These are phyloP conservation scores for Salmo trutta DNA, from an alignment of 2,797 vertebrate species.

Conservation along the genomic window DNA sequence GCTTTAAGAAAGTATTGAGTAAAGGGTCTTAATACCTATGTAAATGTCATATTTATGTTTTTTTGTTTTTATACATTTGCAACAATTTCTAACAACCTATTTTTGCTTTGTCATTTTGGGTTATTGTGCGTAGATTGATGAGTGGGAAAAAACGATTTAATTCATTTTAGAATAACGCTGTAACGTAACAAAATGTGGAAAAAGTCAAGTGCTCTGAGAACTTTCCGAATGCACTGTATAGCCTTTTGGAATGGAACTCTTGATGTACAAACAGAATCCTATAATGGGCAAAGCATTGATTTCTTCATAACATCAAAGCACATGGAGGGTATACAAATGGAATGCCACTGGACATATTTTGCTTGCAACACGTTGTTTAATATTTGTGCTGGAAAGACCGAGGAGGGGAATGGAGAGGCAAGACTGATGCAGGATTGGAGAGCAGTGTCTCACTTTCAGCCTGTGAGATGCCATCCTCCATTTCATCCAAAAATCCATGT, in stretches of 20 bases:
- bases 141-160: not conserved
- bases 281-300: not conserved
- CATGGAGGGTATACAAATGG: not conserved
- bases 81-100: too few relatives aligned
- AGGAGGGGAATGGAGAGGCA: not conserved
- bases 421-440: not conserved
- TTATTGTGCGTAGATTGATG: too few relatives aligned
- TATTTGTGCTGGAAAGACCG: not conserved
- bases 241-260: too few relatives aligned
- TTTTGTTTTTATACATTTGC: too few relatives aligned
- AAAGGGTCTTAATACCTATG: too few relatives aligned
- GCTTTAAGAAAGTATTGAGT: too few relatives aligned
- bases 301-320: not conserved
- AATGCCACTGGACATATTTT: not conserved
- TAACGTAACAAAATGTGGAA: too few relatives aligned
- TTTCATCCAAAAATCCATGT: not conserved
- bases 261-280: not conserved
- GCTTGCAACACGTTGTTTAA: not conserved
- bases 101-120: too few relatives aligned
- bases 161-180: not conserved
- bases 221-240: too few relatives aligned
- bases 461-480: not conserved
- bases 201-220: too few relatives aligned
- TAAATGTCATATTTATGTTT: too few relatives aligned
- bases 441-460: not conserved